Base-by-base conservation (phyloP, 2,113 vertebrate genomes). In the Hyla sarda region DNA sequence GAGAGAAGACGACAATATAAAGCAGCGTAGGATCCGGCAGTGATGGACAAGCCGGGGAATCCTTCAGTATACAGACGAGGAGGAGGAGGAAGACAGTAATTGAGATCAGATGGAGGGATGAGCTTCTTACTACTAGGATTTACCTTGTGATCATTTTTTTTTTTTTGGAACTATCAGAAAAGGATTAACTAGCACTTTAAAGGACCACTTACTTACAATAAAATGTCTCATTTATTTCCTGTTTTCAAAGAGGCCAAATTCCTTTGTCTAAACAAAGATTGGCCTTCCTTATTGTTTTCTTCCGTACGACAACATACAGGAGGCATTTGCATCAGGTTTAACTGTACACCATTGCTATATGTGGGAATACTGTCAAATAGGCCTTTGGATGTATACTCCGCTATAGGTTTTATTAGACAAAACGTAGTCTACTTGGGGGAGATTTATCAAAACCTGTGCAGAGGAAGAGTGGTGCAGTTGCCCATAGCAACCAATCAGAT, bases 181-280 rank as follows among this genome's bases (percentile, higher is more conserved):
- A 94, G 94, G 95, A 97, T 98, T 96, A 97, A 95, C 92, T 94
- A 90, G 94, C 91, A 95, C 96, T 95, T 96, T 94, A 95, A 94
- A 94, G 87, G 91, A 94, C 94, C 93, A 92, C 95, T 96, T 93
- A 94, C 91, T 95, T 95, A 95, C 95, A 96, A 97, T 97, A 96
- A 95, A 97, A 95, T 88, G 97, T 99, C 97, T 98, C 96, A 95
- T 96, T 94, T 93, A 96, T 95, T 98, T 98, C 96, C 97, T 97
- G 95, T 93, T 91, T 93, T 92, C 90, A 91, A 95, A 96, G 96
- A 93, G 93, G 93, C 90, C 86, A 37, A 96, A 96, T 96, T 95
- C 95, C 94, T 96, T 97, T 95, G 95, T 96, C 95, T 97, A 69
- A 69, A 34, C 32, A 8, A n/a, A n/a, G n/a, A n/a, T n/a, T n/a